phyloP scores from a whole-genome alignment of 2,888 invertebrate genomes.

The Linyphia triangularis region DNA sequence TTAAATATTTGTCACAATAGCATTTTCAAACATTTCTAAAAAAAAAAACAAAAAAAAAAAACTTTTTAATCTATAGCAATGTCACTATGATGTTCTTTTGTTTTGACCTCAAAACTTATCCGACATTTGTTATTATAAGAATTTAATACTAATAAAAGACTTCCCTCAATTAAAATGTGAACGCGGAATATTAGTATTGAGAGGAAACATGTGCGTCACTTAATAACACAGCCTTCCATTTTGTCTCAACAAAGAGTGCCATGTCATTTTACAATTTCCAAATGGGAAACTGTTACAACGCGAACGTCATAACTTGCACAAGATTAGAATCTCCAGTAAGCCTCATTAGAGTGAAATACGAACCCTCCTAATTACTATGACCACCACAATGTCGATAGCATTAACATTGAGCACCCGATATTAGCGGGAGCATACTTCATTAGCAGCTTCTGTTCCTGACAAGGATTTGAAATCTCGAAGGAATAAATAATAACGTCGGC shows the following conservation, averaged over 20 bases:
- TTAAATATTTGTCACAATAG: too few species aligned
- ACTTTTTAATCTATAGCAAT: too few species aligned
- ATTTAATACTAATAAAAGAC: too few species aligned
- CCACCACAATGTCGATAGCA: conserved; percentile 65
- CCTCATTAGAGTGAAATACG: conserved; percentile 67
- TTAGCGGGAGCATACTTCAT: conserved; percentile 60
- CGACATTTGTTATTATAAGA: too few species aligned
- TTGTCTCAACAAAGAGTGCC: conserved; percentile 48
- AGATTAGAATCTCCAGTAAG: conserved; percentile 47
- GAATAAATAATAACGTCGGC: conserved; percentile 43
- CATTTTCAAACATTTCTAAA: too few species aligned
- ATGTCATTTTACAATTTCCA: conserved; percentile 47
- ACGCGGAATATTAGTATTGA: too few species aligned
- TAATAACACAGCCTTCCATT: conserved; percentile 34
- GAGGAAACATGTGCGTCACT: neutral
- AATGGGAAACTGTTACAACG: conserved; percentile 32
- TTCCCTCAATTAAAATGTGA: too few species aligned
- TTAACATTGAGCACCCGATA: conserved; percentile 54
- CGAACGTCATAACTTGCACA: conserved; percentile 45
- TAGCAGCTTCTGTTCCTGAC: conserved; percentile 52
- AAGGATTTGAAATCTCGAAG: conserved; percentile 61
- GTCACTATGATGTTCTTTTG: too few species aligned
- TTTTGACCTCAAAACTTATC: too few species aligned
- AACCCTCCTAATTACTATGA: conserved; percentile 56
- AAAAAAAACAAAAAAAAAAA: too few species aligned